Base-by-base conservation (phyloP, 2,113 vertebrate genomes). In the Physeter macrocephalus region DNA sequence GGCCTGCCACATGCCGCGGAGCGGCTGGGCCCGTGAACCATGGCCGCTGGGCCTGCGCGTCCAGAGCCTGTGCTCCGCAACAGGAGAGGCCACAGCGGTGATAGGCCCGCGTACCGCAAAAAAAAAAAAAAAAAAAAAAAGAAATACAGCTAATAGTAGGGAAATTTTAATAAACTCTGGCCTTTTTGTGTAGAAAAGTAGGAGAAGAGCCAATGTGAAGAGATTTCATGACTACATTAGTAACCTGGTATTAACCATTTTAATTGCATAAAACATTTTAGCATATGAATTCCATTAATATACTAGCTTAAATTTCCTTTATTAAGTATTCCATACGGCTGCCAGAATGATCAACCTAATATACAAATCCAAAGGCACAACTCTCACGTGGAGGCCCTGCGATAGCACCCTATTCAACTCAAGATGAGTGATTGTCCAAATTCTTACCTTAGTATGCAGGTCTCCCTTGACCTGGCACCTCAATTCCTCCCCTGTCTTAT, bases 221-320 rank as follows among this genome's bases (percentile, higher is more conserved):
- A 39, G 54, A 88, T 84, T 92, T 49, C 2, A n/a, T 64, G 39
- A 62, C 61, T 62, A 25, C 62, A 18, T 93, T 93, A 69, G 36
- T 88, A 95, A 96, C 27, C 21, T 94, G 10, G 5, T 27, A 59
- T 74, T 87, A 90, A 67, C 11, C 54, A 91, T 83, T 90, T 87
- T 74, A 64, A 78, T 80, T 67, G 36, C 5, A 31, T 61, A 54
- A 39, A 54, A 75, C 5, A 88, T 6, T 23, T n/a, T 61, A 31
- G 36, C 41, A 59, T 71, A 54, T 64, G 71, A 64, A 66, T 54
- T 8, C 3, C 49, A 18, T 88, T 49, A 88, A 31, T 85, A n/a
- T 67, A 66, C 59, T 66, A 88, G 74, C 54, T 66, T 66, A 52
- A 21, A 14, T 84, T 69, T 52, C 20, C 14, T 88, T 84, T 77